Evolutionary conservation across 2,797 vertebrate species (phyloP), one percentile per base, ranked within the genome.

Genomic region (Acipenser transmontanus): DNA sequence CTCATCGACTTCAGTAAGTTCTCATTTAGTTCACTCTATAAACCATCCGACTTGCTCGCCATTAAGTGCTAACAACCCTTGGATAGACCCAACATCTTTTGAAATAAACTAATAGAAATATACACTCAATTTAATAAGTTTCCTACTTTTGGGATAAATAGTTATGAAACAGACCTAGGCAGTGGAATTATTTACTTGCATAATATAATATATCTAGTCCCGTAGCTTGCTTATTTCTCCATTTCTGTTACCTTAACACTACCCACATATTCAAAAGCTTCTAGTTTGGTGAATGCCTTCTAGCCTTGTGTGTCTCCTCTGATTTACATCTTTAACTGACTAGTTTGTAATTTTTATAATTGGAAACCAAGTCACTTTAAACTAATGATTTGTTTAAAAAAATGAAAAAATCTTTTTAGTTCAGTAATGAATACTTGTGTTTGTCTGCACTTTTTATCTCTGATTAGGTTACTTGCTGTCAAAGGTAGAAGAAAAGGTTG

Each of bases 1-100:
- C 94, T 98, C 67, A 99, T 98, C 54, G 95, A 98, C 81, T 98
- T 98, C 89, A 98, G 95, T 98, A 80, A 95, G 96, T 95, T 62
- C 56, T 34, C 34, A 34, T 34, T 34, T 34, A 34, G 34, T 34
- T 34, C 4, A 34, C 34, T 34, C 2, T 34, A 4, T 34, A 34
- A 34, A 34, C 34, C 4, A 4, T 4, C 34, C 1, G 34, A 34
- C 34, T 34, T 34, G 34, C 4, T 34, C 34, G 34, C 34, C 34
- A 34, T 34, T 34, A 34, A 34, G 34, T 34, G 4, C 34, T 34
- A 34, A 3, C 4, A 34, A 34, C 34, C 34, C 34, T 34, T 34
- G 34, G 34, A 34, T 34, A 34, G 34, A 34, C 34, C 34, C 4
- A 17, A 1, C 17, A 4, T 34, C 34, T 34, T 34, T 34, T 34